These are phyloP conservation scores for Alentia gelatinosa DNA, from an alignment of 2,888 invertebrate species.

Conservation along the genomic window DNA sequence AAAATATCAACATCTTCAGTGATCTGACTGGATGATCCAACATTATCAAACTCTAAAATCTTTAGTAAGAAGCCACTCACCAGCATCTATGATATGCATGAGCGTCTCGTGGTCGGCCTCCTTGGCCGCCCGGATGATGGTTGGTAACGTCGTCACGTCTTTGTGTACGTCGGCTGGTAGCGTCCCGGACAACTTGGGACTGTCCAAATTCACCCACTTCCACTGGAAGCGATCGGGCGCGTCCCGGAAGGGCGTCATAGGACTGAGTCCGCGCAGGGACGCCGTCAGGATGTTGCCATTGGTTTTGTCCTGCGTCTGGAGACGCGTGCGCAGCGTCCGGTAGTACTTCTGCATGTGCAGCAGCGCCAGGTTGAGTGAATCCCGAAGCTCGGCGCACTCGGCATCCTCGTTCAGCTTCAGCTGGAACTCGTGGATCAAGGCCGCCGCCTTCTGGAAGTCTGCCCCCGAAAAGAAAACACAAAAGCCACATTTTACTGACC, in stretches of 20 bases:
- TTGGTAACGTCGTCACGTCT: slow-evolving; percentile 70
- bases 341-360: slow-evolving; percentile 80
- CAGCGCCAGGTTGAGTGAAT: slow-evolving; percentile 78
- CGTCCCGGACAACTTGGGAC: slow-evolving; percentile 66
- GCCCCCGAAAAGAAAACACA: background rate
- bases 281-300: slow-evolving; percentile 67
- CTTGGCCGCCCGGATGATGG: slow-evolving; percentile 74
- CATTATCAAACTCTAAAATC: too few species aligned
- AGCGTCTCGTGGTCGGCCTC: slow-evolving; percentile 73
- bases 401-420: slow-evolving; percentile 78
- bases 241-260: slow-evolving; percentile 80
- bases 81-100: slow-evolving; percentile 72
- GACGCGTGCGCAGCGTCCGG: slow-evolving; percentile 67
- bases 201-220: slow-evolving; percentile 78
- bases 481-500: background rate
- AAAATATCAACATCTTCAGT: too few species aligned
- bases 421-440: slow-evolving; percentile 79
- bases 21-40: too few species aligned
- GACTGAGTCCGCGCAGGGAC: slow-evolving; percentile 78
- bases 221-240: slow-evolving; percentile 77
- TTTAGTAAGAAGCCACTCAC: slow-evolving; percentile 65
- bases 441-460: slow-evolving; percentile 80
- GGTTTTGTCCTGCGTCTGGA: slow-evolving; percentile 56
- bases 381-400: slow-evolving; percentile 79
- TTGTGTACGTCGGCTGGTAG: slow-evolving; percentile 59